Conservation (phyloP, 1,140 invertebrate genomes). For the Drosophila persimilis region DNA sequence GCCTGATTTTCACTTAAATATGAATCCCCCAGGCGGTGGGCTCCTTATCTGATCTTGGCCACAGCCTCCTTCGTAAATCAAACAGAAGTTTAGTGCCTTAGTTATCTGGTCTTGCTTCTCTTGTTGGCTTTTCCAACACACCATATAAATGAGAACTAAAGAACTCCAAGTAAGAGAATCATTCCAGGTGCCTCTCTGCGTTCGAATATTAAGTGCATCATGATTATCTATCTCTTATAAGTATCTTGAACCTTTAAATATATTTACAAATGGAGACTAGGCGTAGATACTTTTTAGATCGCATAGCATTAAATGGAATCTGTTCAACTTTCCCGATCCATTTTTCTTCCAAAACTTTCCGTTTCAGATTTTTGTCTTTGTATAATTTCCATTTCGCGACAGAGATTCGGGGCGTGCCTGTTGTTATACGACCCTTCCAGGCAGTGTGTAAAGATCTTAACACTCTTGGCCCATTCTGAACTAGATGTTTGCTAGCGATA, state of each 20-base stretch:
- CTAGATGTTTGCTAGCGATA: constrained; percentile 45
- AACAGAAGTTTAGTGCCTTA: constrained; percentile 16
- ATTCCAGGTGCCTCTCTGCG: no score
- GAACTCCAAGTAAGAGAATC: no score
- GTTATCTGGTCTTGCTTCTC: constrained; percentile 20
- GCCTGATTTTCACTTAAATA: constrained; percentile 46
- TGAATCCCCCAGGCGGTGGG: constrained; percentile 10
- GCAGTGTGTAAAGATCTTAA: constrained; percentile 28
- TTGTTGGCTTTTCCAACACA: no score
- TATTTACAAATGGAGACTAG: no score
- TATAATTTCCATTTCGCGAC: constrained; percentile 17
- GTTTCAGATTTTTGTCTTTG: constrained; percentile 41
- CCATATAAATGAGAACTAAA: no score
- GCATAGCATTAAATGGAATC: no score
- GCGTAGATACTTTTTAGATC: no score
- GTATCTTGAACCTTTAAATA: no score
- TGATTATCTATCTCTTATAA: no score
- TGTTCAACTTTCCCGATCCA: not conserved
- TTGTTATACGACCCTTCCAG: constrained; percentile 19
- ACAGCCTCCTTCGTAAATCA: constrained; percentile 31
- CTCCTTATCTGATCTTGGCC: constrained; percentile 37
- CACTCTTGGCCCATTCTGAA: constrained; percentile 20
- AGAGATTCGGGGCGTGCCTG: not conserved
- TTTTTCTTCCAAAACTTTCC: constrained; percentile 39
- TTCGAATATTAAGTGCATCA: no score